phyloP scores from a whole-genome alignment of 1,140 invertebrate genomes.

The Chymomyza costata region DNA sequence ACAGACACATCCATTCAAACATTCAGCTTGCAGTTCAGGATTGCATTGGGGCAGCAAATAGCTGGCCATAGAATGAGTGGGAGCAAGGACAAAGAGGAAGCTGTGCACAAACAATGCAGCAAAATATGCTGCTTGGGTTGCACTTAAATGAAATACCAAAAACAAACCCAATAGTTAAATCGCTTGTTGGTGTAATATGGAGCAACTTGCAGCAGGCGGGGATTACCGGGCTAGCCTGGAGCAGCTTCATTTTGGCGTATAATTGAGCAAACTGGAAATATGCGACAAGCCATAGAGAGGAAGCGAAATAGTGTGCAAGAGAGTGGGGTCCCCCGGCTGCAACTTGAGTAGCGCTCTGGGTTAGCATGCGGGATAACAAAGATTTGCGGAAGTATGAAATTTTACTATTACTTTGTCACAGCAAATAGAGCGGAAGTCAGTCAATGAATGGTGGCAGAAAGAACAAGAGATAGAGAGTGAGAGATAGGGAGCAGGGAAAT shows the following conservation, averaged over 20 bases:
- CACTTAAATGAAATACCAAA: constrained; percentile 66
- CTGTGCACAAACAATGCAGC: constrained; percentile 68
- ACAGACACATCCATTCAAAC: no score
- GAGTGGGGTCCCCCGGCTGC: constrained; percentile 29
- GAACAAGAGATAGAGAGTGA: constrained; percentile 4
- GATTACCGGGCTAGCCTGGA: background rate
- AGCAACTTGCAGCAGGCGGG: constrained; percentile 6
- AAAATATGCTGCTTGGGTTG: constrained; percentile 61
- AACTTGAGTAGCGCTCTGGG: constrained; percentile 23
- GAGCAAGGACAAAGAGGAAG: no score
- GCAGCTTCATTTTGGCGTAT: constrained; percentile 71
- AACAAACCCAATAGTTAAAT: constrained; percentile 62
- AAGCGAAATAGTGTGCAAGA: constrained; percentile 26
- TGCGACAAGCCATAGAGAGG: constrained; percentile 53
- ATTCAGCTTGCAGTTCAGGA: no score
- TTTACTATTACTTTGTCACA: constrained; percentile 68
- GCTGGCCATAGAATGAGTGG: no score
- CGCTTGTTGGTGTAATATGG: constrained; percentile 19
- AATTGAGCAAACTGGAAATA: constrained; percentile 66
- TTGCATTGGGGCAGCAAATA: no score
- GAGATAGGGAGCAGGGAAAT: background rate
- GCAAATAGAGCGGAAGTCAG: constrained; percentile 69
- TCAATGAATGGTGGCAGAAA: constrained; percentile 56
- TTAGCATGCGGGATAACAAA: constrained; percentile 34
- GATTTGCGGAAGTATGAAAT: constrained; percentile 69